These are phyloP conservation scores for Chymomyza procnemis DNA, from an alignment of 2,888 invertebrate species.

Conservation along the genomic window DNA sequence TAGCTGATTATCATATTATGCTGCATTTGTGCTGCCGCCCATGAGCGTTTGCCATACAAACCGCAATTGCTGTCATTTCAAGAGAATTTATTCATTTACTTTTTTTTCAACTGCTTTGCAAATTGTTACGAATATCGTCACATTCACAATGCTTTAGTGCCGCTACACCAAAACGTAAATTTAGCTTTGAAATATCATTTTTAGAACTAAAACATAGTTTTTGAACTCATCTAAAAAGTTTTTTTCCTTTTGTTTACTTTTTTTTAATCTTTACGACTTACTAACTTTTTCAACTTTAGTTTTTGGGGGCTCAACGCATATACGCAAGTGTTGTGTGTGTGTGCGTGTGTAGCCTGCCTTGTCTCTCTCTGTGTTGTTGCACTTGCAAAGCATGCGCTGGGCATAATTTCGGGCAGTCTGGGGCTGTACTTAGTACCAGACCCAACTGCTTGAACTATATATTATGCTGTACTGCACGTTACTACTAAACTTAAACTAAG, in stretches of 20 bases:
- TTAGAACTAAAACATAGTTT: conserved; percentile 5
- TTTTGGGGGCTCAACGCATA: conserved; percentile 29
- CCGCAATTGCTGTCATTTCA: conserved; percentile 23
- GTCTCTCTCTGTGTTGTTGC: conserved; percentile 44
- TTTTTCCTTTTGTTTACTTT: conserved; percentile 52
- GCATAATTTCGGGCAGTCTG: conserved; percentile 26
- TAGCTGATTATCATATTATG: neutral
- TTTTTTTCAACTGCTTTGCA: conserved; percentile 14
- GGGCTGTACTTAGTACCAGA: conserved; percentile 23
- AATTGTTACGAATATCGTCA: conserved; percentile 25
- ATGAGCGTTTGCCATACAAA: conserved; percentile 28
- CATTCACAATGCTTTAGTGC: conserved; percentile 40
- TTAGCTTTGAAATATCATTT: conserved; percentile 30
- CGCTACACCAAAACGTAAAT: conserved; percentile 19
- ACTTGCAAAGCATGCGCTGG: conserved; percentile 33
- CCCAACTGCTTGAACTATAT: neutral
- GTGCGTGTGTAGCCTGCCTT: conserved; percentile 14
- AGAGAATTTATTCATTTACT: neutral
- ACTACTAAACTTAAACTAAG: conserved; percentile 14
- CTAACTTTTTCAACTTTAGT: conserved; percentile 39
- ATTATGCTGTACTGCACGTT: conserved; percentile 61
- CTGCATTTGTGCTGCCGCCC: conserved; percentile 25
- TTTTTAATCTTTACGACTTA: conserved; percentile 13
- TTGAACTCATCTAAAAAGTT: conserved; percentile 36
- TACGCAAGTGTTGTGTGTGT: neutral